These are phyloP conservation scores for Bombus sibiricus DNA, from an alignment of 1,140 invertebrate species.

Conservation along the genomic window DNA sequence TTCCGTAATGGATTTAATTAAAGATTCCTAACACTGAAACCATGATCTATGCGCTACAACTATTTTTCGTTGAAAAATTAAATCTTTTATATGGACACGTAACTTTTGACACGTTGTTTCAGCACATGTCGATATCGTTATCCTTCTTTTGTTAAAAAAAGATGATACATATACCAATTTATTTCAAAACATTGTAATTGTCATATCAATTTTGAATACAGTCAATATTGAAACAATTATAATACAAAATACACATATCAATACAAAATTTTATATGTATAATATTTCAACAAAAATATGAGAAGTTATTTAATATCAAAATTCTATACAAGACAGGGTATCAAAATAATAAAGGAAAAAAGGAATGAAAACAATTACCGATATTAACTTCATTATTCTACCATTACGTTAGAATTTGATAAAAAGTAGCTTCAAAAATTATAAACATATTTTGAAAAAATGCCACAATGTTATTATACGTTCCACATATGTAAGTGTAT, in stretches of 20 bases:
- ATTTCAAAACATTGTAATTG: not conserved
- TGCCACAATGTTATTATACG: no score
- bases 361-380: no score
- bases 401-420: no score
- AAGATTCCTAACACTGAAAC: not conserved
- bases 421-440: no score
- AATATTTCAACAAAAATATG: not conserved
- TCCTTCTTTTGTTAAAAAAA: not conserved
- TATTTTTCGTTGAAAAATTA: conserved; percentile 4
- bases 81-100: not conserved
- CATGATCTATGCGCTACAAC: not conserved
- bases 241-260: not conserved
- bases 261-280: not conserved
- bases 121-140: not conserved
- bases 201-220: not conserved
- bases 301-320: no score
- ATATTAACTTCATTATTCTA: no score
- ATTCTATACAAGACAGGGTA: no score
- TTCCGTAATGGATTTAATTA: conserved; percentile 7
- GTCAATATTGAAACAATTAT: not conserved
- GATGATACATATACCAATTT: not conserved
- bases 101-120: not conserved
- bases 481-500: no score
- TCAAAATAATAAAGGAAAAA: no score
- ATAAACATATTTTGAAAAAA: no score